phyloP scores from a whole-genome alignment of 2,113 vertebrate species.

The Vombatus ursinus region DNA sequence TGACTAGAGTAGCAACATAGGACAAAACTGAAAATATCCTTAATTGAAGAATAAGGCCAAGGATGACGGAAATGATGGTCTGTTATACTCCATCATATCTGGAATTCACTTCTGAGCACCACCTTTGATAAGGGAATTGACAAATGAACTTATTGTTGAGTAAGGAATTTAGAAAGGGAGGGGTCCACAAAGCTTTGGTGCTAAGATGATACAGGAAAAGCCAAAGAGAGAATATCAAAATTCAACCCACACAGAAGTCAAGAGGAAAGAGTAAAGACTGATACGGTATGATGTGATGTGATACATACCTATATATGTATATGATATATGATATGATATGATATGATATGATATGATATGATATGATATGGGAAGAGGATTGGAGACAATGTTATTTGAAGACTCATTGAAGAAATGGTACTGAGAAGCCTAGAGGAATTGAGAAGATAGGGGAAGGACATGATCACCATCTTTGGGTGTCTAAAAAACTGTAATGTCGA shows the following conservation, averaged over 20 bases:
- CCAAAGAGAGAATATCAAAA: not conserved
- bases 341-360: not conserved
- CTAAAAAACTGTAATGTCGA: not conserved
- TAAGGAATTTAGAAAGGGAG: not conserved
- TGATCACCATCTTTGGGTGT: not conserved
- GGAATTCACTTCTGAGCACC: not conserved
- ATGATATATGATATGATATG: too few relatives aligned
- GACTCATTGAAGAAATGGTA: not conserved
- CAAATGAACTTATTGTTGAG: not conserved
- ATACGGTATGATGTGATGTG: too few relatives aligned
- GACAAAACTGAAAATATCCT: not conserved
- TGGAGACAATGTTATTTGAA: not conserved
- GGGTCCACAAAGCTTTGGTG: not conserved
- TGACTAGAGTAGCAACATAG: not conserved
- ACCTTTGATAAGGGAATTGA: not conserved
- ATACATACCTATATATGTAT: too few relatives aligned
- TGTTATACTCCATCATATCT: not conserved
- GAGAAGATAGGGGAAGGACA: not conserved
- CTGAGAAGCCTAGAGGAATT: not conserved
- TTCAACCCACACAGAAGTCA: not conserved
- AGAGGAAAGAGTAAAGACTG: not conserved
- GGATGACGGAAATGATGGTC: not conserved
- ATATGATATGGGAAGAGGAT: not conserved
- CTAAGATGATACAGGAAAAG: not conserved
- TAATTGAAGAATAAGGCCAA: not conserved